Conservation (phyloP, 2,797 vertebrate genomes). For the Schizothorax lantsangensis region DNA sequence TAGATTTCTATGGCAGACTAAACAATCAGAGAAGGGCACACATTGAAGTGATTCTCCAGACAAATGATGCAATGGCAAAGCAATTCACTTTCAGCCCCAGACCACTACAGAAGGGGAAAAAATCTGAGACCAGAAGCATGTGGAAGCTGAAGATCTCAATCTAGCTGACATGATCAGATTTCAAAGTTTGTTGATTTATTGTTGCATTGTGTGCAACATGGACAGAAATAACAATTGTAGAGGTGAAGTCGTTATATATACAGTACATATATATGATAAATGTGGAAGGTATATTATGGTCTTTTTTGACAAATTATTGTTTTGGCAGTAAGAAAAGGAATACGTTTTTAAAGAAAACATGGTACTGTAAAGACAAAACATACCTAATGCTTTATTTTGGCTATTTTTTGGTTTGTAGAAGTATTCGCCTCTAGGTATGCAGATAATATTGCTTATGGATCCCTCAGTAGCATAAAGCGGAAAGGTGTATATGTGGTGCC, state of each 20-base stretch:
- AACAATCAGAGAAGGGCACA: slow-evolving; percentile 76
- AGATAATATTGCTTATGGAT: slow-evolving; percentile 62
- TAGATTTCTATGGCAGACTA: slow-evolving; percentile 71
- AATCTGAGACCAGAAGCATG: slow-evolving; percentile 2
- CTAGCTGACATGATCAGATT: slow-evolving; percentile 26
- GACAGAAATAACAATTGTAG: neutral
- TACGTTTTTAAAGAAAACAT: neutral
- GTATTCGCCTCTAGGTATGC: slow-evolving; percentile 4
- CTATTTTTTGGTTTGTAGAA: neutral
- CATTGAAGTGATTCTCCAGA: slow-evolving; percentile 81
- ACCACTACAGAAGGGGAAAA: slow-evolving; percentile 30
- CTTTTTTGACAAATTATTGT: neutral
- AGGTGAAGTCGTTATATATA: neutral
- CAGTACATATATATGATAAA: neutral
- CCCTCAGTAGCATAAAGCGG: slow-evolving; percentile 31
- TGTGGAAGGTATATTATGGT: neutral
- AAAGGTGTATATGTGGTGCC: slow-evolving; percentile 68
- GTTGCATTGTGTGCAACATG: neutral
- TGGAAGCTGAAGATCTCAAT: slow-evolving; percentile 25
- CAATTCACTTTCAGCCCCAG: slow-evolving; percentile 66
- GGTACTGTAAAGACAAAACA: neutral
- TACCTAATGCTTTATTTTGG: neutral
- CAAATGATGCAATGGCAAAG: slow-evolving; percentile 79
- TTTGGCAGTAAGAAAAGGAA: neutral
- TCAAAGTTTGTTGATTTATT: slow-evolving; percentile 16